Conservation (phyloP, 2,888 invertebrate genomes). For the Drosophila colorata region DNA sequence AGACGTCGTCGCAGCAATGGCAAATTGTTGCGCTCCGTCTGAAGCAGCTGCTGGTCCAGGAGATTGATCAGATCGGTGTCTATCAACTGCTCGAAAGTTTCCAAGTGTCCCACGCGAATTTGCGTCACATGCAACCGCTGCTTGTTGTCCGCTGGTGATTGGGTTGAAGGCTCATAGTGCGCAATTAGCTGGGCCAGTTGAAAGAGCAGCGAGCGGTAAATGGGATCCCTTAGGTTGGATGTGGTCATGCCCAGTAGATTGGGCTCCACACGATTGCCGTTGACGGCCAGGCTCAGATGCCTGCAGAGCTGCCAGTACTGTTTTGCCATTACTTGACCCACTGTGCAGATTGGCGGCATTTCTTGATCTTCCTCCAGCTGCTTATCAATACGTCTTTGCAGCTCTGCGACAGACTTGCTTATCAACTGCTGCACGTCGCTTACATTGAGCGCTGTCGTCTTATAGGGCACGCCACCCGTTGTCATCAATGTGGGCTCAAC, state of each 20-base stretch:
- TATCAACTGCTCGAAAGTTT: slow-evolving; percentile 89
- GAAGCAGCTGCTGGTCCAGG: slow-evolving; percentile 73
- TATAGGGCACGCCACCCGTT: slow-evolving; percentile 51
- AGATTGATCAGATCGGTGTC: slow-evolving; percentile 87
- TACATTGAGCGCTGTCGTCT: slow-evolving; percentile 9
- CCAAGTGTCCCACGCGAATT: slow-evolving; percentile 88
- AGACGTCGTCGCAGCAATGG: slow-evolving; percentile 57
- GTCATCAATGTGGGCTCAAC: slow-evolving; percentile 48
- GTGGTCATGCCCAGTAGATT: slow-evolving; percentile 54
- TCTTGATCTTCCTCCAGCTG: slow-evolving; percentile 11
- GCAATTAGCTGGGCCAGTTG: slow-evolving; percentile 87
- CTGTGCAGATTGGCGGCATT: slow-evolving; percentile 13
- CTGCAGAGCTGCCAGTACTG: slow-evolving; percentile 48
- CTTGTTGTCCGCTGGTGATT: slow-evolving; percentile 63
- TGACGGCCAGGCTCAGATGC: slow-evolving; percentile 45
- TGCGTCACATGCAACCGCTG: slow-evolving; percentile 86
- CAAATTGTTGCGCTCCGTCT: slow-evolving; percentile 66
- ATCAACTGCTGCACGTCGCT: slow-evolving; percentile 32
- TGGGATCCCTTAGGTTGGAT: slow-evolving; percentile 88
- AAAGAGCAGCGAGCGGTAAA: slow-evolving; percentile 88
- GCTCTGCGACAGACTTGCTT: slow-evolving; percentile 28
- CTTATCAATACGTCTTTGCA: slow-evolving; percentile 49
- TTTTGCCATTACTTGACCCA: slow-evolving; percentile 31
- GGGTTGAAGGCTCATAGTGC: slow-evolving; percentile 85
- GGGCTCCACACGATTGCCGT: slow-evolving; percentile 86